Evolutionary conservation across 2,888 invertebrate genomes (phyloP), one percentile per base, ranked within the genome.

Genomic region (Julus scanicus): DNA sequence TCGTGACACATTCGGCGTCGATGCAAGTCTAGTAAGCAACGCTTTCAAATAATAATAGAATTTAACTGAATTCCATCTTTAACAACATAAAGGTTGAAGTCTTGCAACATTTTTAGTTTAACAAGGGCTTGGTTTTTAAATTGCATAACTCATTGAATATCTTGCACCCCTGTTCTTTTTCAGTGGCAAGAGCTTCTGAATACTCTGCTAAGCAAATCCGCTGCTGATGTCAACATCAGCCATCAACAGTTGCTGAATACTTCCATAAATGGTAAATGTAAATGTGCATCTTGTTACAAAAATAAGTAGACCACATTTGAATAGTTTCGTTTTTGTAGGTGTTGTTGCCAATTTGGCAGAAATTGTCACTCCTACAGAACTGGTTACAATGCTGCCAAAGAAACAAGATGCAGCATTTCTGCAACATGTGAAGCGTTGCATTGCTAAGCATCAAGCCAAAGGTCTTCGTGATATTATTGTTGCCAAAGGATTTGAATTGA

Each of bases 401-500:
- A n/a, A 80, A 48, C 80, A 63, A 4, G 20, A 83, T 71, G 48
- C 40, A 9, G 2, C 3, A 48, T 87, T 87, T 84, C 9, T 89
- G n/a, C 29, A 57, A 15, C 84, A 87, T 39, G 85, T 89, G 15
- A 71, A 84, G 57, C 85, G 89, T 11, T 88, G 87, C 85, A 89
- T 89, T 48, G 80, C 88, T 57, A 89, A 89, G 49, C 88, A 89
- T 37, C 88, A 89, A 88, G 89, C 89, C 37, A 86, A 80, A 29
- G 53, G 63, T 37, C 53, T 89, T 11, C 44, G 53, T 17, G 86
- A 89, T 20, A 57, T 86, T 6, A 89, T 89, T 48, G 86, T 89
- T 39, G 84, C 88, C 49, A 88, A 89, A 89, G 89, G 89, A 48
- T 53, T 87, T 20, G 89, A 88, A 88, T 71, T 89, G 20, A 89